Evolutionary conservation across 2,797 vertebrate genomes (phyloP).

Genomic region (Ptychobarbus kaznakovi): DNA sequence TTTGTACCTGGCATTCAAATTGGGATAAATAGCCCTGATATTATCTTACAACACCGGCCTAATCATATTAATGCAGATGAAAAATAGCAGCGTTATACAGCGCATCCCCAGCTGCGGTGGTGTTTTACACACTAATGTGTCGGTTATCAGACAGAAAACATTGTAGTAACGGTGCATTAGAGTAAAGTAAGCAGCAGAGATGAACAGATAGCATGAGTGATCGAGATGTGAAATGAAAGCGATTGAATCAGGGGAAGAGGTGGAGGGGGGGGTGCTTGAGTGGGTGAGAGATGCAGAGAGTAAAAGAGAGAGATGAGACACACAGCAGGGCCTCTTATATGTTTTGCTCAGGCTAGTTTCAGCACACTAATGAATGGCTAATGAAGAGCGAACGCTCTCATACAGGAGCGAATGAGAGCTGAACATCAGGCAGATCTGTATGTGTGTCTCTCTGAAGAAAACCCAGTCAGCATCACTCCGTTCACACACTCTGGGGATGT

Average conservation of each 20-base stretch:
- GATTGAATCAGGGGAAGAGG: neutral
- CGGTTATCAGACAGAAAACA: slow-evolving; percentile 30
- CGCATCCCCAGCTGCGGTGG: neutral
- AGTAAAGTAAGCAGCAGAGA: slow-evolving; percentile 1
- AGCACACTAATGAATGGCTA: slow-evolving; percentile 49
- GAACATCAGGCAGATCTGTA: neutral
- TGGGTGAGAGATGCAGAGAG: slow-evolving; percentile 11
- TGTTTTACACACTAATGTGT: neutral
- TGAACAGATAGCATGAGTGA: slow-evolving; percentile 12
- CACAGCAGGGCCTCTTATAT: slow-evolving; percentile 1
- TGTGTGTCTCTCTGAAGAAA: neutral
- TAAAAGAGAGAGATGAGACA: slow-evolving; percentile 8
- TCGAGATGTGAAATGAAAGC: neutral
- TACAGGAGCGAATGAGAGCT: slow-evolving; percentile 6
- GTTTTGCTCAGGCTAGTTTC: slow-evolving; percentile 1
- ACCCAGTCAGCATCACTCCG: neutral
- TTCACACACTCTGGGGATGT: neutral
- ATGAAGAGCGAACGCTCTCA: slow-evolving; percentile 36
- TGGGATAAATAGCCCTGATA: neutral
- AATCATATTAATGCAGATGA: neutral
- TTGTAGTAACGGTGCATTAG: slow-evolving; percentile 7
- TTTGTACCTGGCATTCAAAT: neutral
- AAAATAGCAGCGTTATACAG: neutral
- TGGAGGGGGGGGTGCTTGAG: neutral
- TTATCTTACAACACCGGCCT: neutral